Base-by-base conservation (phyloP, 2,888 invertebrate genomes). In the Ceriagrion tenellum region DNA sequence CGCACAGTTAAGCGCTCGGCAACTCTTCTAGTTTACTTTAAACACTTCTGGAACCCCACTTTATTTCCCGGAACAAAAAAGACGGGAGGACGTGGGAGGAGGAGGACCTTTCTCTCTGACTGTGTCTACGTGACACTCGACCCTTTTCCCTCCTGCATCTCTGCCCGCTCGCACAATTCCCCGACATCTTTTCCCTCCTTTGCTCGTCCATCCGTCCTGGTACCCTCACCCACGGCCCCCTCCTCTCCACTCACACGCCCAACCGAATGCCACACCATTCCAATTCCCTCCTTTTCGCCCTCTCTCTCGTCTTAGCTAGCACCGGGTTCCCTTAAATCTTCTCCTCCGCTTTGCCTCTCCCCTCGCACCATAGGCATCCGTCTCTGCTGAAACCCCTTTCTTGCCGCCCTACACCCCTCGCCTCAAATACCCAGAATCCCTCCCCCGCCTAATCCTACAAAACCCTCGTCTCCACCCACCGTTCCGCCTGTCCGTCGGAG, bases 71-170 rank as follows among this genome's bases (percentile, higher is more conserved):
- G 35, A 81, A 81, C 30, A 81, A 81, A 81, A 69, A 69, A 26
- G 0, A 10, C n/a, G n/a, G n/a, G n/a, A n/a, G n/a, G n/a, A n/a
- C n/a, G 6, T 4, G 13, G 81, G 12, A 81, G 23, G 74, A 30
- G 35, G 74, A 26, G 81, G 35, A 30, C 35, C 81, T 81, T 81
- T 35, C 81, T 35, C 81, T n/a, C 69, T 8, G 47, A 47, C 47
- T 69, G 69, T 69, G 69, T 69, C 69, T 69, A 81, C 81, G 81
- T 81, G 81, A 81, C 35, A 69, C 35, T 35, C 81, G 81, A 81
- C 81, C 81, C 30, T 81, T 81, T 35, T 18, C 81, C 81, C 35
- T n/a, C 69, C n/a, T 35, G 8, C 47, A 47, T 47, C 47, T 47
- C 47, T 47, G 47, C 47, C 81, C 81, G 16, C 35, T 26, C 26